A percentile compares a stretch with the other conserved stretches of the same genome.
These are phyloP conservation scores for Phoxinus phoxinus DNA, from an alignment of 2,113 vertebrate species.

Conservation along the genomic window DNA sequence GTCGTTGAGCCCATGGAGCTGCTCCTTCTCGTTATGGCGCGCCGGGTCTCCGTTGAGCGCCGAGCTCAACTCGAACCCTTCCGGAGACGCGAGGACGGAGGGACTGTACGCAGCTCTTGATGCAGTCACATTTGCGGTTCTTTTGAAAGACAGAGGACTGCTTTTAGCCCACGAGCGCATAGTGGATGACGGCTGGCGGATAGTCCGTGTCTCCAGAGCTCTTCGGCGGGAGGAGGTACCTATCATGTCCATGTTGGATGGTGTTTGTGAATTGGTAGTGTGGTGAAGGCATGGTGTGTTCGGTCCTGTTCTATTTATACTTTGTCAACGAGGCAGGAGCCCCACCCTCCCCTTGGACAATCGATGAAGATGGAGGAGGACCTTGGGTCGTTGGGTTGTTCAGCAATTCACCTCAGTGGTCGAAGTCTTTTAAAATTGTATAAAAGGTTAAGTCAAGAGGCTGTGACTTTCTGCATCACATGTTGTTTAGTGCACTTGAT, in stretches of 20 bases:
- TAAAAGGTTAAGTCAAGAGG: conserved; percentile 2
- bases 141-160: conserved; percentile 79
- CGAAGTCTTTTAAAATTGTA: not conserved
- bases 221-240: conserved; percentile 81
- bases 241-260: conserved; percentile 78
- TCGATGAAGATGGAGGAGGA: conserved; percentile 23
- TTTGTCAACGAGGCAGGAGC: conserved; percentile 36
- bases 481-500: not conserved
- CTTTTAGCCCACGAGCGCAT: conserved; percentile 82
- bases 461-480: not conserved
- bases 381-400: not conserved
- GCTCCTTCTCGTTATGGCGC: conserved; percentile 86
- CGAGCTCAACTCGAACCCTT: conserved; percentile 82
- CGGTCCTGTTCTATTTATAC: conserved; percentile 42
- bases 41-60: conserved; percentile 80
- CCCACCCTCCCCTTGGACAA: conserved; percentile 13
- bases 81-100: conserved; percentile 77
- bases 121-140: conserved; percentile 63
- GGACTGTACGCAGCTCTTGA: conserved; percentile 67
- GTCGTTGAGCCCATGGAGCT: conserved; percentile 87
- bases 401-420: conserved; percentile 13
- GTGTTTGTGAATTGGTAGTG: conserved; percentile 6
- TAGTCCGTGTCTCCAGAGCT: conserved; percentile 77
- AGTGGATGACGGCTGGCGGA: conserved; percentile 79
- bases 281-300: not conserved